These are phyloP conservation scores for Drosophila parvula DNA, from an alignment of 1,140 invertebrate genomes.

Conservation along the genomic window DNA sequence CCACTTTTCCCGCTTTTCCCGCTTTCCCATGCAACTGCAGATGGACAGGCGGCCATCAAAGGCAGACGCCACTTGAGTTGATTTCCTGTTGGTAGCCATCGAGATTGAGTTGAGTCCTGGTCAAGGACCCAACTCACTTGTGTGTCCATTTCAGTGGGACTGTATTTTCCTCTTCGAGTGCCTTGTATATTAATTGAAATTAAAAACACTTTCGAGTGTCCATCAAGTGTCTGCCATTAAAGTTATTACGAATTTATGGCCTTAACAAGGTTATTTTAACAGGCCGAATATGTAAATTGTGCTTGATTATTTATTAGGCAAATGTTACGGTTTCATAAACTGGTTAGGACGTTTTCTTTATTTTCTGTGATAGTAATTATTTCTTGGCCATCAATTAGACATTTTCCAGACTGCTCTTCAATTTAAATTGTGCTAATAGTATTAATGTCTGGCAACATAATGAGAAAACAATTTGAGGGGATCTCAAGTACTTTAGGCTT, in stretches of 20 bases:
- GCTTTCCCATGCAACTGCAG: conserved; percentile 4
- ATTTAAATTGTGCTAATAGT: neutral
- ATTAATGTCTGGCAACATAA: neutral
- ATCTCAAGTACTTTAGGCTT: neutral
- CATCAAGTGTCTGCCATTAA: conserved; percentile 41
- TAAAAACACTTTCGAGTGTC: conserved; percentile 50
- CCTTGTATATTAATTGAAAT: conserved; percentile 55
- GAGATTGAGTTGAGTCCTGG: conserved; percentile 31
- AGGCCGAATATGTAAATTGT: neutral
- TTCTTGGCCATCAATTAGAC: neutral
- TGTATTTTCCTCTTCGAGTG: conserved; percentile 28
- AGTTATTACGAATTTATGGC: conserved; percentile 31
- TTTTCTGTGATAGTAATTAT: conserved; percentile 16
- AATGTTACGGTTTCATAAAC: conserved; percentile 11
- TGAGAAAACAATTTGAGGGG: neutral
- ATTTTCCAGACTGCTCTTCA: neutral
- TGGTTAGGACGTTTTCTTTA: neutral
- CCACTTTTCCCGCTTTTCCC: neutral
- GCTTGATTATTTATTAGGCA: conserved; percentile 28
- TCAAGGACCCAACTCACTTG: conserved; percentile 31
- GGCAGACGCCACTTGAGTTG: conserved; percentile 44
- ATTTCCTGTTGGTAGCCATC: conserved; percentile 33
- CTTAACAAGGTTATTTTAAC: neutral
- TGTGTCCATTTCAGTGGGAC: conserved; percentile 34
- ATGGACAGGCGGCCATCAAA: conserved; percentile 31